phyloP scores from a whole-genome alignment of 2,888 invertebrate genomes.

The Amblyjoppa fuscipennis region DNA sequence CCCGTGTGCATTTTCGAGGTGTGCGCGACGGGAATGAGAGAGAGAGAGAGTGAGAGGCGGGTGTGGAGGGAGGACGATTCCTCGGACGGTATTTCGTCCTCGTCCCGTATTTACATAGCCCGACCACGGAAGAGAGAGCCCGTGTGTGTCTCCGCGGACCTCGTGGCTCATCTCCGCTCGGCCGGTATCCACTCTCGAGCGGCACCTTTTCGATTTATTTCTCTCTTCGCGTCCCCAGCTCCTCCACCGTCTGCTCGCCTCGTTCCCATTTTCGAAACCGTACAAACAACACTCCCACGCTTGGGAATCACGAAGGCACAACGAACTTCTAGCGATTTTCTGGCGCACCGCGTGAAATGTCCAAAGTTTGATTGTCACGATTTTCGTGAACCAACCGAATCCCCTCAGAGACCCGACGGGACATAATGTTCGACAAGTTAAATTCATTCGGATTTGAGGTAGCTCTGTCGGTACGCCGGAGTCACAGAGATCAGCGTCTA shows the following conservation, averaged over 20 bases:
- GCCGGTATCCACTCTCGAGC: constrained; percentile 25
- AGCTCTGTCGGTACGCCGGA: too few species aligned
- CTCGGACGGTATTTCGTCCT: constrained; percentile 58
- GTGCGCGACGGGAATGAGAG: constrained; percentile 52
- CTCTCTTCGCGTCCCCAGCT: neutral
- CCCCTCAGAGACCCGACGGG: neutral
- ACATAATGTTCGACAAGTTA: neutral
- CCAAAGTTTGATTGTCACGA: constrained; percentile 12
- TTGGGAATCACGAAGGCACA: constrained; percentile 27
- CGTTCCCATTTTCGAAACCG: constrained; percentile 6
- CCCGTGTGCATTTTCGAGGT: constrained; percentile 26
- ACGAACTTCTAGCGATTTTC: constrained; percentile 15
- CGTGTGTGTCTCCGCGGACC: constrained; percentile 22
- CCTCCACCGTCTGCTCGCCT: neutral
- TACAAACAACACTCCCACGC: constrained; percentile 44
- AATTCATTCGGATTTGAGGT: neutral
- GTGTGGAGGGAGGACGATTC: constrained; percentile 17
- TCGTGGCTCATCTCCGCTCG: constrained; percentile 57
- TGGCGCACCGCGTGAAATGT: neutral
- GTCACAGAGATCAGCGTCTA: too few species aligned
- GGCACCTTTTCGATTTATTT: constrained; percentile 56
- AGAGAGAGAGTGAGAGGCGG: neutral
- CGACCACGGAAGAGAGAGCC: constrained; percentile 16
- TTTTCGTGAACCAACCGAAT: neutral
- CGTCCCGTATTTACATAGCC: constrained; percentile 62